Conservation (phyloP, 1,140 invertebrate species). For the Musca domestica region DNA sequence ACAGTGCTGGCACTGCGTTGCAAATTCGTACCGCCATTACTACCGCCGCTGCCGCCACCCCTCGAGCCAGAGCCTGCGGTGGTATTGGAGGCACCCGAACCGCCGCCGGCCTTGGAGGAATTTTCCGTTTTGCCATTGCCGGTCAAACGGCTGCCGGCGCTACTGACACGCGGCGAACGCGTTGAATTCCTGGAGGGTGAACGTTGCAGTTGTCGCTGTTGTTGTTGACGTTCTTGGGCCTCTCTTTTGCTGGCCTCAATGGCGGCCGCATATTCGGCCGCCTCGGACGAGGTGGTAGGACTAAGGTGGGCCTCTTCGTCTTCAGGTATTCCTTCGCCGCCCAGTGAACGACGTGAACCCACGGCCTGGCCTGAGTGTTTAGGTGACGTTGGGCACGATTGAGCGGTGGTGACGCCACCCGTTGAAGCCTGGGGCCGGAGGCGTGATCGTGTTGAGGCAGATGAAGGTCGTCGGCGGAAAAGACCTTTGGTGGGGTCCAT, state of each 20-base stretch:
- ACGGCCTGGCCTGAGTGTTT: slow-evolving; percentile 35
- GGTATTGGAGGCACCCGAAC: neutral
- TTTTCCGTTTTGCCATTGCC: slow-evolving; percentile 19
- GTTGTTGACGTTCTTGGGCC: slow-evolving; percentile 16
- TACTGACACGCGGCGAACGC: slow-evolving; percentile 34
- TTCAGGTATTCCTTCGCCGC: slow-evolving; percentile 45
- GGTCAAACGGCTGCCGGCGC: slow-evolving; percentile 35
- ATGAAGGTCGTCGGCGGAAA: slow-evolving; percentile 56
- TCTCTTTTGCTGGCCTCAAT: slow-evolving; percentile 13
- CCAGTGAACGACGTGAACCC: slow-evolving; percentile 39
- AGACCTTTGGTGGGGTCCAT: slow-evolving; percentile 57
- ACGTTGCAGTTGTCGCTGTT: slow-evolving; percentile 17
- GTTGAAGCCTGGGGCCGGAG: slow-evolving; percentile 38
- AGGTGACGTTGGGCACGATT: slow-evolving; percentile 51
- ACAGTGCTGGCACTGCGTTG: slow-evolving; percentile 60
- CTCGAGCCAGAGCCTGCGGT: slow-evolving; percentile 21
- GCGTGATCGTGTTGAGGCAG: slow-evolving; percentile 38
- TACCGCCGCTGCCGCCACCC: no score
- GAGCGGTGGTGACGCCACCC: slow-evolving; percentile 18
- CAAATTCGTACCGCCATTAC: slow-evolving; percentile 29
- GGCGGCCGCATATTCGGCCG: slow-evolving; percentile 28
- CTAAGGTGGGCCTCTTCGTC: slow-evolving; percentile 36
- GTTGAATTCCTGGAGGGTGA: slow-evolving; percentile 4
- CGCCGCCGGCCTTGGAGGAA: neutral
- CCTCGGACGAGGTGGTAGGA: slow-evolving; percentile 35